Percentiles rank a stretch among this genome's conserved stretches.
Evolutionary conservation across 64 coral and sea anemone species (phyloP).

Genomic region (Montipora foliosa): DNA sequence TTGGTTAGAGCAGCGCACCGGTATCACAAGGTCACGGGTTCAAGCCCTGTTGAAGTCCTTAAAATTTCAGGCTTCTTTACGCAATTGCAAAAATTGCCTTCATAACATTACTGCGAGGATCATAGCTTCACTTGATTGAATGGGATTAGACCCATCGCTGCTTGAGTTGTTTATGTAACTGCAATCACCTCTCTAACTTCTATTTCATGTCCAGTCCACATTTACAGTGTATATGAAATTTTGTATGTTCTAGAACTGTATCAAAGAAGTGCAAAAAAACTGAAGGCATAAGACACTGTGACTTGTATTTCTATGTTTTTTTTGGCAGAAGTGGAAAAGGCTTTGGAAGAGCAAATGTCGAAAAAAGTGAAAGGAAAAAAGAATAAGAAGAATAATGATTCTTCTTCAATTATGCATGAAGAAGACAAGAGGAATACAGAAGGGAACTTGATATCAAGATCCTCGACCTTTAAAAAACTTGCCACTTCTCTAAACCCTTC

Average conservation of each 20-base stretch:
- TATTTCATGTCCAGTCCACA: no score
- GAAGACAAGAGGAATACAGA: conserved; percentile 32
- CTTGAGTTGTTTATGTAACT: no score
- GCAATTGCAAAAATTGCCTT: no score
- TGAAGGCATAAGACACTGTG: background rate
- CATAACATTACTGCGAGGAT: no score
- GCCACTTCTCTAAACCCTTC: conserved; percentile 42
- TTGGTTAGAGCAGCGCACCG: no score
- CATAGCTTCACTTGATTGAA: no score
- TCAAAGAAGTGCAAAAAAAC: background rate
- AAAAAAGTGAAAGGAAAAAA: conserved; percentile 77
- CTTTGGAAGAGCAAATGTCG: conserved; percentile 80
- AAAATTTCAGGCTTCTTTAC: no score
- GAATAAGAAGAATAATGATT: conserved; percentile 41
- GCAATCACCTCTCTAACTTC: no score
- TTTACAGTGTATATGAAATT: no score
- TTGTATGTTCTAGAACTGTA: background rate
- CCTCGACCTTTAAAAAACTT: conserved; percentile 58
- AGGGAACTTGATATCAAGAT: conserved; percentile 49
- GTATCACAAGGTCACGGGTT: no score
- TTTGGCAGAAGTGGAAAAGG: conserved; percentile 87
- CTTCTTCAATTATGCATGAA: background rate
- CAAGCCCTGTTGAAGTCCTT: no score
- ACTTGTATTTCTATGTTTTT: background rate
- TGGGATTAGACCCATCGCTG: no score